A percentile compares a stretch with the other conserved stretches of the same genome.
phyloP scores from a whole-genome alignment of 2,113 vertebrate genomes.

The Larimichthys crocea region DNA sequence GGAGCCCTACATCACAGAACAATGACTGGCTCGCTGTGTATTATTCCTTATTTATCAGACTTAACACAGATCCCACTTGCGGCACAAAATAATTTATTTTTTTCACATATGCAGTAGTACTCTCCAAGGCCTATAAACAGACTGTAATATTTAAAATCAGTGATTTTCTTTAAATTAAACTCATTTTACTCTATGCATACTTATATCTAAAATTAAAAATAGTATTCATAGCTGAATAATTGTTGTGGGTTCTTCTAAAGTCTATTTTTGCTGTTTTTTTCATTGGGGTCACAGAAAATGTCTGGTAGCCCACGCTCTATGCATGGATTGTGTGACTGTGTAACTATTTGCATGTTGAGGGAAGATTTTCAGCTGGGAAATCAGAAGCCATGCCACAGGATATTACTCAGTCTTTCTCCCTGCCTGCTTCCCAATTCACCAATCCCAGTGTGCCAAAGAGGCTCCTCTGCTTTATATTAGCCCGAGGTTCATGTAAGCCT shows the following conservation, averaged over 20 bases:
- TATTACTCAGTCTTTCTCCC: slow-evolving; percentile 76
- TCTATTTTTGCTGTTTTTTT: slow-evolving; percentile 18
- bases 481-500: slow-evolving; percentile 73
- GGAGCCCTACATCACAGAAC: no score
- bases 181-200: neutral
- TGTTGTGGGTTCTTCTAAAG: neutral
- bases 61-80: neutral
- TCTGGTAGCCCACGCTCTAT: slow-evolving; percentile 29
- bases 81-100: neutral
- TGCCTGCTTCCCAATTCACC: slow-evolving; percentile 62
- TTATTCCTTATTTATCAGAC: neutral
- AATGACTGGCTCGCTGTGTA: no score
- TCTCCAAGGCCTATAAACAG: neutral
- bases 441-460: slow-evolving; percentile 65
- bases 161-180: neutral
- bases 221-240: neutral
- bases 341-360: slow-evolving; percentile 67
- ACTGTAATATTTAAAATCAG: neutral
- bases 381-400: slow-evolving; percentile 76
- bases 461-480: slow-evolving; percentile 78
- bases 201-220: neutral
- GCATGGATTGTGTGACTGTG: slow-evolving; percentile 43
- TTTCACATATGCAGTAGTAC: neutral
- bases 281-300: slow-evolving; percentile 18
- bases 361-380: slow-evolving; percentile 63